phyloP scores from a whole-genome alignment of 2,113 vertebrate species.

The Vireo altiloquus region DNA sequence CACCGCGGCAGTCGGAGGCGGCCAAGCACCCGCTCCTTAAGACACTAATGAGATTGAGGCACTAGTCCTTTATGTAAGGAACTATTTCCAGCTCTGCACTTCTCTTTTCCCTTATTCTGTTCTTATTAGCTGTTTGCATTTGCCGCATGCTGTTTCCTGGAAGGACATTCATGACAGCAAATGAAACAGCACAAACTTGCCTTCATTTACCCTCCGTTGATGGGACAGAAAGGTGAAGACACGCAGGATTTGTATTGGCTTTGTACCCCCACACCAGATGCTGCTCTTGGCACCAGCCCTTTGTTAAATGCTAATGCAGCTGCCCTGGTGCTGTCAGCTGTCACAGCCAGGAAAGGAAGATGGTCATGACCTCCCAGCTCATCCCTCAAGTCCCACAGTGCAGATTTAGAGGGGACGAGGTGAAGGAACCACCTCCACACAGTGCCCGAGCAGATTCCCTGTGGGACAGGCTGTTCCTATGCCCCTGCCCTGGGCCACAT shows the following conservation, averaged over 20 bases:
- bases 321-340: background rate
- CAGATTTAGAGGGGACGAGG: background rate
- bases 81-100: conserved; percentile 21
- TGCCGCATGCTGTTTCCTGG: background rate
- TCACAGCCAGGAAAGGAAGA: background rate
- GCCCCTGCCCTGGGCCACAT: background rate
- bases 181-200: background rate
- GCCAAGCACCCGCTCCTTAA: conserved; percentile 32
- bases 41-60: conserved; percentile 64
- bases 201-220: background rate
- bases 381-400: background rate
- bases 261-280: background rate
- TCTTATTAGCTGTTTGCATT: background rate
- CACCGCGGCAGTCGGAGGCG: background rate
- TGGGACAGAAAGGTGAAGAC: background rate
- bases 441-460: rapidly evolving
- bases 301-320: background rate
- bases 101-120: background rate
- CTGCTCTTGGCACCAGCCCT: background rate
- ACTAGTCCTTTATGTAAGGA: conserved; percentile 43
- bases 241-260: background rate
- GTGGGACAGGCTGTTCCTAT: background rate
- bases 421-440: background rate
- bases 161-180: background rate
- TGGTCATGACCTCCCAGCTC: background rate